A percentile compares a stretch with the other conserved stretches of the same genome.
Conservation (phyloP, 2,113 vertebrate genomes). For the Ramphastos sulfuratus region DNA sequence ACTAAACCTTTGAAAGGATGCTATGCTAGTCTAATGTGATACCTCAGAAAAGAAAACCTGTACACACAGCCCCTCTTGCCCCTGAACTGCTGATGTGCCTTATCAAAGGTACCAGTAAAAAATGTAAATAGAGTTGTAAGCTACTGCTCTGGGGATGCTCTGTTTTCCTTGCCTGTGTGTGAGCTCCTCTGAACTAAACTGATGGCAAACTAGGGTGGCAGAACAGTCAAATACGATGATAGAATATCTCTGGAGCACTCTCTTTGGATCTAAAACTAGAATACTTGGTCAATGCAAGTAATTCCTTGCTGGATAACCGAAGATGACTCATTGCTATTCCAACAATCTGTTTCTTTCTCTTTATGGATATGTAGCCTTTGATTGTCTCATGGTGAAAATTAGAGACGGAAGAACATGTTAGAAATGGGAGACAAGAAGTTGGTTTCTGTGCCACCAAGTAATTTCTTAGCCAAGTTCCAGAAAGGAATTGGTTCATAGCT, state of each 20-base stretch:
- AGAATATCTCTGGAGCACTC: background rate
- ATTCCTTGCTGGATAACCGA: background rate
- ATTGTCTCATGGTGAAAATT: background rate
- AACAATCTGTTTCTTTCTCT: background rate
- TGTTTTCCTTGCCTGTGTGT: background rate
- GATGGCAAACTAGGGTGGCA: background rate
- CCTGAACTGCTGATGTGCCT: background rate
- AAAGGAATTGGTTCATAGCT: background rate
- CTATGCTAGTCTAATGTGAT: background rate
- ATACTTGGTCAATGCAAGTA: background rate
- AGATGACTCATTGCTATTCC: background rate
- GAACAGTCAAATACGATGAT: background rate
- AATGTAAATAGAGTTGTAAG: background rate
- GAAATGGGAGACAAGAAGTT: background rate
- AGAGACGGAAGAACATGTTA: background rate
- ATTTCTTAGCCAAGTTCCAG: background rate
- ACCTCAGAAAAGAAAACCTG: accelerated
- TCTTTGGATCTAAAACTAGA: background rate
- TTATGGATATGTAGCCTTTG: background rate
- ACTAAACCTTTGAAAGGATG: background rate
- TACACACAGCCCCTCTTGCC: accelerated
- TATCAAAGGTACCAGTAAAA: background rate
- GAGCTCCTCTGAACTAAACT: background rate
- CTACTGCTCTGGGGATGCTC: background rate
- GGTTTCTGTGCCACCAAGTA: background rate